Conservation (phyloP, 2,113 vertebrate genomes). For the Suricata suricatta region DNA sequence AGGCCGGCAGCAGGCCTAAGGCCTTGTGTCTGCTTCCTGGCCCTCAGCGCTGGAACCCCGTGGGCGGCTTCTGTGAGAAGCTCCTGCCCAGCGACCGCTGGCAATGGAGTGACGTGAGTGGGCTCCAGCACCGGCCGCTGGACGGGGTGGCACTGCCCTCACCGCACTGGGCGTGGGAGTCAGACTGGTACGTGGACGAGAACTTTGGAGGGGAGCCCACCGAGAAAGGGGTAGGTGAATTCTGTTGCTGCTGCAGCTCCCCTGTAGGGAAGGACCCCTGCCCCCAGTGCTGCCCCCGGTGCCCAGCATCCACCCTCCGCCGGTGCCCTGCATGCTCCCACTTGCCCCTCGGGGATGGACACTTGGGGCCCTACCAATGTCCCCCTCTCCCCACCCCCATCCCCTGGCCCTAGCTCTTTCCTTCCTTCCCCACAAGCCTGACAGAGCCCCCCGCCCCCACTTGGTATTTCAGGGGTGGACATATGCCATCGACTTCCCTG, state of each 20-base stretch:
- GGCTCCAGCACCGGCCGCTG: conserved; percentile 92
- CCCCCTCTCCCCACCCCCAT: neutral
- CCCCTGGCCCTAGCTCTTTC: neutral
- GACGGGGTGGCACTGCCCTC: conserved; percentile 91
- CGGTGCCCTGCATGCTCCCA: neutral
- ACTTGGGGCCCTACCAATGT: neutral
- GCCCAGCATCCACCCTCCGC: neutral
- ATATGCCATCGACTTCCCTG: conserved; percentile 96
- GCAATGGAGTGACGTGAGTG: conserved; percentile 97
- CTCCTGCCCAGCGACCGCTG: conserved; percentile 97
- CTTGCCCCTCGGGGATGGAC: neutral
- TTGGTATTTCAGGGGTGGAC: conserved; percentile 93
- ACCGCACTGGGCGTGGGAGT: conserved; percentile 97
- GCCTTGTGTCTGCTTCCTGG: neutral
- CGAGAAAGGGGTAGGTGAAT: conserved; percentile 94
- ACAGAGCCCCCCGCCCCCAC: neutral
- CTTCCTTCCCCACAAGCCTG: neutral
- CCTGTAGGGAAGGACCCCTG: neutral
- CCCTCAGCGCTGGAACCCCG: conserved; percentile 95
- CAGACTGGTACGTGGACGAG: conserved; percentile 96
- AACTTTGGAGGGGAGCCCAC: conserved; percentile 97
- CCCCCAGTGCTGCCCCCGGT: neutral
- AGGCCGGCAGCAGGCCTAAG: neutral
- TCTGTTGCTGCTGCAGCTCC: neutral
- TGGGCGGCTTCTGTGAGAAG: conserved; percentile 95